Evolutionary conservation across 1,140 invertebrate genomes (phyloP).

Genomic region (Idris sp.): DNA sequence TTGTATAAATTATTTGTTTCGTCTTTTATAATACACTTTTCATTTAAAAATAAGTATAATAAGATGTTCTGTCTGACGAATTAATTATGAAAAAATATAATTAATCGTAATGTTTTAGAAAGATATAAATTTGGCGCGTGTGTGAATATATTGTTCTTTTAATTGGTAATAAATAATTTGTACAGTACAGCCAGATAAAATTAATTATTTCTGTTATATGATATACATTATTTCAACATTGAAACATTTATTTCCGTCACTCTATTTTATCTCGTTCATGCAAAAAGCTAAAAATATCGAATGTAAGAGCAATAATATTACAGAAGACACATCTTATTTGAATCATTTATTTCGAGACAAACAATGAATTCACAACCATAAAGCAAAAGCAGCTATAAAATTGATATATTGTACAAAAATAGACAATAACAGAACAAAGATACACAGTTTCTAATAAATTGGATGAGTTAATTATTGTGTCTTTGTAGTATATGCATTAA

Average conservation of each 20-base stretch:
- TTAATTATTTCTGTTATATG: conserved; percentile 18
- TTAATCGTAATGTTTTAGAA: not conserved
- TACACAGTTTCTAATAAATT: too few species aligned
- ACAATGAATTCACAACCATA: conserved; percentile 20
- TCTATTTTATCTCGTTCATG: conserved; percentile 13
- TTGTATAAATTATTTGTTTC: too few species aligned
- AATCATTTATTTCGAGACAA: conserved; percentile 31
- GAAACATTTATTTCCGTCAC: conserved; percentile 15
- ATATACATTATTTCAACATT: conserved; percentile 27
- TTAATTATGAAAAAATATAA: too few species aligned
- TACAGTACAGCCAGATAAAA: not conserved
- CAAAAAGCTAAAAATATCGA: conserved; percentile 31
- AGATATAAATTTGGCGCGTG: not conserved
- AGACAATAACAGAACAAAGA: too few species aligned
- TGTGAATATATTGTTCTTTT: conserved; percentile 13
- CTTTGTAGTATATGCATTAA: too few species aligned
- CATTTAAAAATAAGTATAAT: too few species aligned
- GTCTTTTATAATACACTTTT: too few species aligned
- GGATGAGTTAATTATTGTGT: too few species aligned
- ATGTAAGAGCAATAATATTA: conserved; percentile 22
- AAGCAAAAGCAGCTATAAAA: too few species aligned
- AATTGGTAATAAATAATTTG: conserved; percentile 24
- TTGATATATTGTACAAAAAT: too few species aligned
- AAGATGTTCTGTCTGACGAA: not conserved
- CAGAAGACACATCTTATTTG: conserved; percentile 5